A percentile compares a stretch with the other conserved stretches of the same genome.
phyloP scores from a whole-genome alignment of 2,113 vertebrate species.

The Dermatemys mawii region DNA sequence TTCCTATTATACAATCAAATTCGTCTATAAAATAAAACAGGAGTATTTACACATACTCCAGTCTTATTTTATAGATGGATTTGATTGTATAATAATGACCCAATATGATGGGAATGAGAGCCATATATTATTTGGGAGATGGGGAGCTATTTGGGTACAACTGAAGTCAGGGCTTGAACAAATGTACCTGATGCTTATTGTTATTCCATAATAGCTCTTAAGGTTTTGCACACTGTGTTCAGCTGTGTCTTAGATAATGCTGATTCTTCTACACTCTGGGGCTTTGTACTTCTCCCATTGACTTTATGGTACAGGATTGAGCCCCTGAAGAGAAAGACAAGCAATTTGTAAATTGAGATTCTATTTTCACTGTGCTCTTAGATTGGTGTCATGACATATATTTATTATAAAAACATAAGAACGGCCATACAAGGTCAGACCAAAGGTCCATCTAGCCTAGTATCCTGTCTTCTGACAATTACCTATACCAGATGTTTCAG shows the following conservation, averaged over 20 bases:
- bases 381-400: background rate
- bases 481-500: no score
- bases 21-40: no score
- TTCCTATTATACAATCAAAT: no score
- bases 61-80: background rate
- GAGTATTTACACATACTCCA: background rate
- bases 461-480: no score
- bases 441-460: no score
- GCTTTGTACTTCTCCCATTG: background rate
- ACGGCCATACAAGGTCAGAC: no score
- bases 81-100: background rate
- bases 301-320: rapidly evolving
- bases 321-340: background rate
- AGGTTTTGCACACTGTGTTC: background rate
- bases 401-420: background rate
- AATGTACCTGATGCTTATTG: background rate
- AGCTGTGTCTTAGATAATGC: background rate
- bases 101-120: background rate
- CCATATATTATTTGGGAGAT: background rate
- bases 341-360: background rate
- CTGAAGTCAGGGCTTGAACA: background rate
- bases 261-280: rapidly evolving
- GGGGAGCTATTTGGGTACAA: background rate
- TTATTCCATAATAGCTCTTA: background rate
- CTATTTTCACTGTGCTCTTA: background rate